Percentiles rank a stretch among this genome's conserved stretches.
phyloP scores from a whole-genome alignment of 2,888 invertebrate genomes.

The Standfussiana lucernea region DNA sequence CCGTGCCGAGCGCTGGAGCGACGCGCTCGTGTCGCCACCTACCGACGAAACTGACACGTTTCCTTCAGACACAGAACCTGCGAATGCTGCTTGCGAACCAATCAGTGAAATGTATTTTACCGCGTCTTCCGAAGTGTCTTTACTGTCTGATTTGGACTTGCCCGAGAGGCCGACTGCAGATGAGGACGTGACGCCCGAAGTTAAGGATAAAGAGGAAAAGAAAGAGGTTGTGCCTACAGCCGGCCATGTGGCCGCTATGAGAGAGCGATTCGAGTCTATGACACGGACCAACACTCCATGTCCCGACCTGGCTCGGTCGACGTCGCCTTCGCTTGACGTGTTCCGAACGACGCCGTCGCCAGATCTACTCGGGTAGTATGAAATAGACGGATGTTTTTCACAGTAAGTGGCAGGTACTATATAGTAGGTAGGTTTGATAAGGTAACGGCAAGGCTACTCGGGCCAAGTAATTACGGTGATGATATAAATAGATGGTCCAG shows the following conservation, averaged over 20 bases:
- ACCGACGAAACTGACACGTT: constrained; percentile 70
- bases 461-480: constrained; percentile 16
- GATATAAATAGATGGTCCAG: background rate
- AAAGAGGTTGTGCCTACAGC: constrained; percentile 81
- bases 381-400: background rate
- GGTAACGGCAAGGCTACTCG: background rate
- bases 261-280: constrained; percentile 88
- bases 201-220: constrained; percentile 72
- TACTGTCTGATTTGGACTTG: constrained; percentile 81
- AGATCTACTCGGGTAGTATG: constrained; percentile 73
- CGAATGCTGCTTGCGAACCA: constrained; percentile 73
- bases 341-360: constrained; percentile 84
- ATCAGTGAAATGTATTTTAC: constrained; percentile 86
- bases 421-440: background rate
- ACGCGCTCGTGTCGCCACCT: constrained; percentile 76
- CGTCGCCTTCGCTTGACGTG: constrained; percentile 80
- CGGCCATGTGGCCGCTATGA: constrained; percentile 89
- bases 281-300: constrained; percentile 86
- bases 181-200: constrained; percentile 64
- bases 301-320: constrained; percentile 79
- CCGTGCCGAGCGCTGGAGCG: constrained; percentile 75
- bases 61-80: constrained; percentile 74
- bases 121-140: constrained; percentile 85
- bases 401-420: background rate
- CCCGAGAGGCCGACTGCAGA: constrained; percentile 69